Conservation (phyloP, 1,140 invertebrate species). For the Diploscapter pachys region DNA sequence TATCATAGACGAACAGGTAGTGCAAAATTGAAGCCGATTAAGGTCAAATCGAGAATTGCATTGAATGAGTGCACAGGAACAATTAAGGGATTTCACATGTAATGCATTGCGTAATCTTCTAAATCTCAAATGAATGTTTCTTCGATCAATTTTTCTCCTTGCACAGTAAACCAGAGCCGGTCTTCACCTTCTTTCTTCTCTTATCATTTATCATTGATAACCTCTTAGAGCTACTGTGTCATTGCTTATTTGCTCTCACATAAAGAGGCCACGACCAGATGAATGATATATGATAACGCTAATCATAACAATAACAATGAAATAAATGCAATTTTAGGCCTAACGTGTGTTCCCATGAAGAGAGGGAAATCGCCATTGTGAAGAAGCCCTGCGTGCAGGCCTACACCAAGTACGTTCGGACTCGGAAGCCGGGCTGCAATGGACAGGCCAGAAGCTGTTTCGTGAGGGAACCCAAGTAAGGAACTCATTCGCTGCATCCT, state of each 20-base stretch:
- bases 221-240: conserved; percentile 4
- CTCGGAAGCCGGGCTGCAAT: conserved; percentile 50
- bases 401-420: conserved; percentile 53
- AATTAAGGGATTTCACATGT: too few relatives aligned
- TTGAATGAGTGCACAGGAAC: too few relatives aligned
- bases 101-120: too few relatives aligned
- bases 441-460: conserved; percentile 42
- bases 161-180: too few relatives aligned
- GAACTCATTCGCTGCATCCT: neutral
- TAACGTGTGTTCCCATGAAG: conserved; percentile 56
- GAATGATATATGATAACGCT: neutral
- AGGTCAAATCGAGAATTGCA: too few relatives aligned
- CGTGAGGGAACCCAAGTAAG: conserved; percentile 55
- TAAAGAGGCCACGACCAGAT: conserved; percentile 8
- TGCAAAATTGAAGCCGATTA: too few relatives aligned
- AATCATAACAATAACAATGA: neutral
- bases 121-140: too few relatives aligned
- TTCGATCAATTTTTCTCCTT: too few relatives aligned
- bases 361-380: conserved; percentile 52
- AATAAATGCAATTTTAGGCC: conserved; percentile 42
- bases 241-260: conserved; percentile 11
- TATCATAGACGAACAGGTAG: too few relatives aligned
- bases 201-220: too few relatives aligned
- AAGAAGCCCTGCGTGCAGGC: conserved; percentile 55
- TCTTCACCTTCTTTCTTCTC: too few relatives aligned